Conservation (phyloP, 2,113 vertebrate species). For the Tragelaphus strepsiceros region DNA sequence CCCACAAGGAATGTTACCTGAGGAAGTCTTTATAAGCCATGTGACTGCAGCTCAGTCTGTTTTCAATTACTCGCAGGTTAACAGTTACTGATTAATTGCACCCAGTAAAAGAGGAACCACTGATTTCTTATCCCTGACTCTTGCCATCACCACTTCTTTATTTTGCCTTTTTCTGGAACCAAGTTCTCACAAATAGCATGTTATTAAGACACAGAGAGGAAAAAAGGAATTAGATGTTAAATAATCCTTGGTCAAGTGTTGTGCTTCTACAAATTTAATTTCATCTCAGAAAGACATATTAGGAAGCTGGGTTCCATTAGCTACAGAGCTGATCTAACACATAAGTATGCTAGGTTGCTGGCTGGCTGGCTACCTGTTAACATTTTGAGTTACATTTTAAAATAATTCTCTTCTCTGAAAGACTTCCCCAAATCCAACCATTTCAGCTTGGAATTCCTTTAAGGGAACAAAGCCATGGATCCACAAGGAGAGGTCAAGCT, state of each 20-base stretch:
- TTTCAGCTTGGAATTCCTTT: background rate
- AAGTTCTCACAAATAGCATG: background rate
- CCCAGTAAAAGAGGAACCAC: conserved; percentile 54
- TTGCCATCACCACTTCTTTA: background rate
- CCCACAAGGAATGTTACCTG: conserved; percentile 63
- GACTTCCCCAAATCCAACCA: background rate
- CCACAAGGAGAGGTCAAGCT: background rate
- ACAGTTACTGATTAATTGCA: conserved; percentile 78
- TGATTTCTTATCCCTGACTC: conserved; percentile 58
- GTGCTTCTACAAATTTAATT: background rate
- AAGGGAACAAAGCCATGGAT: background rate
- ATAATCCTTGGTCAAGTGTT: background rate
- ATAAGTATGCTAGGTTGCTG: background rate
- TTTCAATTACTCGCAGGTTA: conserved; percentile 63
- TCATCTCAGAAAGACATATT: background rate
- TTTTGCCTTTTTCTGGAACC: background rate
- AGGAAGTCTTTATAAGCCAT: conserved; percentile 62
- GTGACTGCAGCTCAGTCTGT: conserved; percentile 72
- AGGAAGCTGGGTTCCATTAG: background rate
- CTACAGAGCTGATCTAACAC: background rate
- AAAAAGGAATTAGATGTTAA: background rate
- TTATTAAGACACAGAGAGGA: background rate
- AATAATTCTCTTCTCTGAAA: background rate
- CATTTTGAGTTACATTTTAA: background rate
- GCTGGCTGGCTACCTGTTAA: background rate